These are phyloP conservation scores for Drosophila greeni DNA, from an alignment of 2,888 invertebrate genomes.

Conservation along the genomic window DNA sequence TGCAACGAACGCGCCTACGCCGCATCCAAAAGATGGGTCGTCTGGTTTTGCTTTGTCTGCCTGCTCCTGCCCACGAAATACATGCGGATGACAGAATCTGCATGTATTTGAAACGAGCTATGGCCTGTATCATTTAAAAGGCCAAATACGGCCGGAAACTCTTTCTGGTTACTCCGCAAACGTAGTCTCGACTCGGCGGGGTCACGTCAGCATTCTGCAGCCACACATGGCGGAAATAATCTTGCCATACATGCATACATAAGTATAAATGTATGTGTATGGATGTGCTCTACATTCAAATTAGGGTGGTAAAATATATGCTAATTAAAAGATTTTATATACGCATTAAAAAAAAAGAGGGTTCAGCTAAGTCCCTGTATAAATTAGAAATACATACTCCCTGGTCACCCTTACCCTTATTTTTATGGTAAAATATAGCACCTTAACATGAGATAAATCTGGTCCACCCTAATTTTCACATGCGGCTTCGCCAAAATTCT, in stretches of 20 bases:
- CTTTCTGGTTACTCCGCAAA: slow-evolving; percentile 12
- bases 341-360: too few relatives aligned
- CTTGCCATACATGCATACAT: not conserved
- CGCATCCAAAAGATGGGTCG: slow-evolving; percentile 29
- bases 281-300: not conserved
- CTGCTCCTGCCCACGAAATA: slow-evolving; percentile 1
- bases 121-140: slow-evolving; percentile 1
- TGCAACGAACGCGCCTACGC: slow-evolving; percentile 42
- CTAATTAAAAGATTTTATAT: not conserved
- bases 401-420: too few relatives aligned
- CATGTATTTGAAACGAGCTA: slow-evolving; percentile 6
- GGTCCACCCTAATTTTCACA: slow-evolving; percentile 2
- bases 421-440: too few relatives aligned
- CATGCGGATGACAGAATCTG: not conserved
- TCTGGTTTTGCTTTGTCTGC: slow-evolving; percentile 17
- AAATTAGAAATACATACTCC: too few relatives aligned
- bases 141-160: slow-evolving; percentile 16
- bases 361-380: too few relatives aligned
- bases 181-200: not conserved
- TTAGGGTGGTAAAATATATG: not conserved
- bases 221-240: slow-evolving; percentile 30
- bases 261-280: not conserved
- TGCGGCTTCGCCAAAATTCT: not conserved
- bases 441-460: not conserved
- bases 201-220: slow-evolving; percentile 36